phyloP scores from a whole-genome alignment of 2,888 invertebrate species.

The Torymus tubicola region DNA sequence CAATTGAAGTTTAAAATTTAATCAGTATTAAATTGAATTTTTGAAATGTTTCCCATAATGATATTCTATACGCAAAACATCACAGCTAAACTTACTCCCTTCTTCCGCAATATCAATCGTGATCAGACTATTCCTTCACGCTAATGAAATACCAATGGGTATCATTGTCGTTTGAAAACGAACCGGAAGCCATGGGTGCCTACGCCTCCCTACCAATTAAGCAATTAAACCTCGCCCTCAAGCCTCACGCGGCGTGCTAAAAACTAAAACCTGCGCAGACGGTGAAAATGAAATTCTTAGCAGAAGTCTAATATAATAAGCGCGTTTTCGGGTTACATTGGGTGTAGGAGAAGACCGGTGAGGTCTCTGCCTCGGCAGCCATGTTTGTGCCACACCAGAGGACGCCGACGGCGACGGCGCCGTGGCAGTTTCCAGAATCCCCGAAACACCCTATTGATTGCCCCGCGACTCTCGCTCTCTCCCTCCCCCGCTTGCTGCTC shows the following conservation, averaged over 20 bases:
- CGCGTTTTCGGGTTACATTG: too few relatives aligned
- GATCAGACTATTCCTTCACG: background rate
- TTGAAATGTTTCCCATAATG: too few relatives aligned
- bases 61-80: too few relatives aligned
- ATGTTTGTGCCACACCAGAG: conserved; percentile 73
- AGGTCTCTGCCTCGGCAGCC: conserved; percentile 66
- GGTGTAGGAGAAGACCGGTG: too few relatives aligned
- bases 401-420: conserved; percentile 59
- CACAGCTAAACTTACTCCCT: background rate
- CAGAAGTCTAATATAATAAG: background rate
- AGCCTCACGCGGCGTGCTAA: background rate
- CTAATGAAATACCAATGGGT: conserved; percentile 35
- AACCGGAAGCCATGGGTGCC: background rate
- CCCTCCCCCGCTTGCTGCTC: conserved; percentile 66
- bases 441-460: conserved; percentile 80
- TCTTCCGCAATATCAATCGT: background rate
- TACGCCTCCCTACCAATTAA: conserved; percentile 15
- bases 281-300: background rate
- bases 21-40: too few relatives aligned
- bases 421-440: conserved; percentile 73
- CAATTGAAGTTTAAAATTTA: too few relatives aligned
- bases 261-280: background rate
- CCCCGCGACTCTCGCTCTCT: conserved; percentile 68
- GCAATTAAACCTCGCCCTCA: background rate
- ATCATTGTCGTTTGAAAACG: conserved; percentile 8